phyloP scores from a whole-genome alignment of 2,113 vertebrate genomes.

The Ammospiza caudacuta region DNA sequence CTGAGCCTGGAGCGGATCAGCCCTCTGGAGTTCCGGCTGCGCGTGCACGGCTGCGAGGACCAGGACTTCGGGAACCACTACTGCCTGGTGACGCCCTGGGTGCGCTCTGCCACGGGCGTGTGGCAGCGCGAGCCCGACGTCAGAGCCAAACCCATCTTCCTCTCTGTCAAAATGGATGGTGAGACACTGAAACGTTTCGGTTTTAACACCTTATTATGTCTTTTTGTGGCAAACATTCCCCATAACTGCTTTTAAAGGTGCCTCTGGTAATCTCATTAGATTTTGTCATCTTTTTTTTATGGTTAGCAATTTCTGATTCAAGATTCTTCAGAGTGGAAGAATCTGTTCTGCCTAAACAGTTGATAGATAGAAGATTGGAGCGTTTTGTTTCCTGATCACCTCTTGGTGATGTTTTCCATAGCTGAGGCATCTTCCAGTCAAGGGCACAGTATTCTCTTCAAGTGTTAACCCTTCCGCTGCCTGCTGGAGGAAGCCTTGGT shows the following conservation, averaged over 20 bases:
- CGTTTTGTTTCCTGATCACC: not conserved
- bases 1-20: slow-evolving; percentile 85
- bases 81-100: slow-evolving; percentile 88
- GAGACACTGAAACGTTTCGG: slow-evolving; percentile 1
- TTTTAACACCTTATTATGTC: not conserved
- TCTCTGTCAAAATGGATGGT: slow-evolving; percentile 91
- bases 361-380: not conserved
- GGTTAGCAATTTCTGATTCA: not conserved
- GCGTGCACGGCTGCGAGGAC: slow-evolving; percentile 84
- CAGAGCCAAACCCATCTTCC: slow-evolving; percentile 81
- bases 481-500: not conserved
- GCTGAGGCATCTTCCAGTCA: not conserved
- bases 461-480: not conserved
- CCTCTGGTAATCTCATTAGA: not conserved
- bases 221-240: not conserved
- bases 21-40: slow-evolving; percentile 78
- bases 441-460: not conserved
- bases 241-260: not conserved
- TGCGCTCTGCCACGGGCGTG: slow-evolving; percentile 76
- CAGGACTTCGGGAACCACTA: slow-evolving; percentile 90
- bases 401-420: not conserved
- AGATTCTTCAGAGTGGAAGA: not conserved
- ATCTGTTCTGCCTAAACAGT: not conserved
- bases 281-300: not conserved
- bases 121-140: slow-evolving; percentile 86